Percentiles rank a stretch among this genome's conserved stretches.
Evolutionary conservation across 2,797 vertebrate species (phyloP).

Genomic region (Prunella strophiata): DNA sequence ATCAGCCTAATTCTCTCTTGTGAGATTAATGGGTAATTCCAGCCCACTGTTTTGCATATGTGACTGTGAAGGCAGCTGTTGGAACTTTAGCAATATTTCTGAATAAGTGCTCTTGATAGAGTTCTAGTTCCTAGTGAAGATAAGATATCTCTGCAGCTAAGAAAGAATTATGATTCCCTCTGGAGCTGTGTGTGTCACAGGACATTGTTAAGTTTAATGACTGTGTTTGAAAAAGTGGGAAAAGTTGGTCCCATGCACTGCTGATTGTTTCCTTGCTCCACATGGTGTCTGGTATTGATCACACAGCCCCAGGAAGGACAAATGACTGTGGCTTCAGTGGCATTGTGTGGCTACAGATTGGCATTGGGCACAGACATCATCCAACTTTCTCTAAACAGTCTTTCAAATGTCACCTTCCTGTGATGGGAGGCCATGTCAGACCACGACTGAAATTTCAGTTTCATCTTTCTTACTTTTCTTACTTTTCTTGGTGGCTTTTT

Average conservation of each 20-base stretch:
- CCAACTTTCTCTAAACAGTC: background rate
- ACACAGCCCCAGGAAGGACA: background rate
- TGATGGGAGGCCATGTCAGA: background rate
- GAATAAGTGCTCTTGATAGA: background rate
- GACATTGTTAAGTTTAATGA: background rate
- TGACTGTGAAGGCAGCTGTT: slow-evolving; percentile 20
- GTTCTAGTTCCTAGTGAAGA: background rate
- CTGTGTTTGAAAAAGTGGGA: background rate
- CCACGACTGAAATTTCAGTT: background rate
- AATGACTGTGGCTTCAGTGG: background rate
- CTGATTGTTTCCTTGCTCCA: background rate
- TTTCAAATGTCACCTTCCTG: background rate
- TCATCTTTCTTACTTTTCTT: background rate
- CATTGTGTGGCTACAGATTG: background rate
- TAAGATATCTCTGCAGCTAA: background rate
- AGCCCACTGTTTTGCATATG: background rate
- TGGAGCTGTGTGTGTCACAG: background rate
- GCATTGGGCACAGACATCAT: background rate
- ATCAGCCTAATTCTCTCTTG: slow-evolving; percentile 22
- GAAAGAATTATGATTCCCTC: background rate
- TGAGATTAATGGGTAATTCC: slow-evolving; percentile 22
- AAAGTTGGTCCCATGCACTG: background rate
- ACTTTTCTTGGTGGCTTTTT: background rate
- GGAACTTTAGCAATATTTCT: background rate
- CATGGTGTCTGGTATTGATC: background rate